Evolutionary conservation across 2,797 vertebrate species (phyloP).

Genomic region (Clarias fuscus): DNA sequence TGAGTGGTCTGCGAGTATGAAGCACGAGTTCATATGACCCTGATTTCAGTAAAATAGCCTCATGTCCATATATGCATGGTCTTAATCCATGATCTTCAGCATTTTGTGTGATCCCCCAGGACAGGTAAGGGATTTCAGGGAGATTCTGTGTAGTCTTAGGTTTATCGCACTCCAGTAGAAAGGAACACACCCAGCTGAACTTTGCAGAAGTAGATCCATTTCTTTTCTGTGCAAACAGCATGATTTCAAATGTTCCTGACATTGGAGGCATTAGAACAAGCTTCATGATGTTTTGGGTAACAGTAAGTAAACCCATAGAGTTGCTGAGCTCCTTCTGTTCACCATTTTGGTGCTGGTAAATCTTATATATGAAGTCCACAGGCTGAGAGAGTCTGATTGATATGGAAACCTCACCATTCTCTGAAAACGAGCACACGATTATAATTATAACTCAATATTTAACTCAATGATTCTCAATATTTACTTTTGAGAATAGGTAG

Average conservation of each 20-base stretch:
- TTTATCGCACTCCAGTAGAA: conserved; percentile 59
- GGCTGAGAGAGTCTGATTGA: conserved; percentile 52
- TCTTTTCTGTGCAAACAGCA: conserved; percentile 59
- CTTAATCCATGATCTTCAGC: conserved; percentile 58
- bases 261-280: conserved; percentile 62
- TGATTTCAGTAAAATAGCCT: conserved; percentile 50
- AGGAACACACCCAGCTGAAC: conserved; percentile 68
- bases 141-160: conserved; percentile 44
- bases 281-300: conserved; percentile 54
- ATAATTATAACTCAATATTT: background rate
- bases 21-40: conserved; percentile 55
- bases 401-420: conserved; percentile 63
- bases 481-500: background rate
- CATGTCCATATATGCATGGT: conserved; percentile 52
- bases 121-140: conserved; percentile 65
- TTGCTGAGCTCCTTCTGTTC: conserved; percentile 27
- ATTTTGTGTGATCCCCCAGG: conserved; percentile 65
- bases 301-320: conserved; percentile 53
- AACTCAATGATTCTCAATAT: background rate
- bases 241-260: conserved; percentile 61
- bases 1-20: conserved; percentile 57
- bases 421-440: conserved; percentile 52
- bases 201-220: conserved; percentile 33
- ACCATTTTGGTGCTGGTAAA: conserved; percentile 50
- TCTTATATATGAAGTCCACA: conserved; percentile 66